A percentile compares a stretch with the other conserved stretches of the same genome.
phyloP scores from a whole-genome alignment of 2,888 invertebrate genomes.

The Trichacis sp. region DNA sequence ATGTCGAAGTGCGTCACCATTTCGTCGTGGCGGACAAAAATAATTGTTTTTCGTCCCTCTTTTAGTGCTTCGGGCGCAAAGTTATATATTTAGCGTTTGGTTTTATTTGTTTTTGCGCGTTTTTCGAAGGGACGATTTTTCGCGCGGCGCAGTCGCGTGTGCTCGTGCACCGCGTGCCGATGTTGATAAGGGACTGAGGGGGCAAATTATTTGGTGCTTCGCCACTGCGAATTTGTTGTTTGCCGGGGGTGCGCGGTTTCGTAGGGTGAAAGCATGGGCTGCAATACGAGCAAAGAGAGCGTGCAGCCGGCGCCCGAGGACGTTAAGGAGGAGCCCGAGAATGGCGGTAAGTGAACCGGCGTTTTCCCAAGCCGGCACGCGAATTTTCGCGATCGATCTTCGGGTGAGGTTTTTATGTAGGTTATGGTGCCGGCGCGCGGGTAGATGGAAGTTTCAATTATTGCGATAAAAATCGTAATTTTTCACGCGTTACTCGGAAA shows the following conservation, averaged over 20 bases:
- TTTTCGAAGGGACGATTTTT: too few relatives aligned
- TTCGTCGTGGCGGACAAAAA: background rate
- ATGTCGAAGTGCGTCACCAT: background rate
- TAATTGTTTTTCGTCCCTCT: conserved; percentile 1
- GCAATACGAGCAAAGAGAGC: conserved; percentile 75
- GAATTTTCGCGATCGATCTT: conserved; percentile 26
- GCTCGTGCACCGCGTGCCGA: conserved; percentile 13
- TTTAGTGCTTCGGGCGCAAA: background rate
- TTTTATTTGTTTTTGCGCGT: background rate
- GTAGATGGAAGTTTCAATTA: too few relatives aligned
- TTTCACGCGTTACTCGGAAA: too few relatives aligned
- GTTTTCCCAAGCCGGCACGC: conserved; percentile 24
- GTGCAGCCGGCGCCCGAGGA: conserved; percentile 64
- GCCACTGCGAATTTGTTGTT: background rate
- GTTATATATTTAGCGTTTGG: conserved; percentile 3
- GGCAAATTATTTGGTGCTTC: background rate
- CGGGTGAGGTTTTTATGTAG: conserved; percentile 10
- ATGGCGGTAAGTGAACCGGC: conserved; percentile 57
- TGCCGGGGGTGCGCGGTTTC: background rate
- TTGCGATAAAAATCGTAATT: too few relatives aligned
- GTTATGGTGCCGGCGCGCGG: conserved; percentile 12
- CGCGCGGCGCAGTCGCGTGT: conserved; percentile 2
- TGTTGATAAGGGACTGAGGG: conserved; percentile 23
- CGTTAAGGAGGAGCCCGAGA: conserved; percentile 61
- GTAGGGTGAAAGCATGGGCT: conserved; percentile 69